Conservation (phyloP, 1,140 invertebrate genomes). For the Acromyrmex heyeri region DNA sequence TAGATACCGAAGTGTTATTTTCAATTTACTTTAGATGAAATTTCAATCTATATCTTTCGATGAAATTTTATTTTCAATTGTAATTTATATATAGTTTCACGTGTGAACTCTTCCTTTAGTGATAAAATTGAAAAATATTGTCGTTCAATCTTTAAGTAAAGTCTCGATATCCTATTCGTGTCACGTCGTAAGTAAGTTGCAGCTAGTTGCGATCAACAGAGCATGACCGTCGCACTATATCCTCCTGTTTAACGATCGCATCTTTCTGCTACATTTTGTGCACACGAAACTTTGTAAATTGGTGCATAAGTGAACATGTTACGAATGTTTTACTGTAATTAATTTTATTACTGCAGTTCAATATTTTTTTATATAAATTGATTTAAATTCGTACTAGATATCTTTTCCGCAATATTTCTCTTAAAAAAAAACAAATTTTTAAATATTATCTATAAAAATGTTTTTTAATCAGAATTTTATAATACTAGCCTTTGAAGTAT, state of each 20-base stretch:
- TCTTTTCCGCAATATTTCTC: neutral
- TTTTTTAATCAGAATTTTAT: neutral
- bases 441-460: neutral
- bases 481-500: neutral
- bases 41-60: neutral
- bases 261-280: conserved; percentile 38
- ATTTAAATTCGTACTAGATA: neutral
- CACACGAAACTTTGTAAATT: neutral
- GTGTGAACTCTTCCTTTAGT: neutral
- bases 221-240: conserved; percentile 62
- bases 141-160: conserved; percentile 16
- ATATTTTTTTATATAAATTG: neutral
- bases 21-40: neutral
- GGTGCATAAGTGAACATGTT: neutral
- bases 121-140: conserved; percentile 35
- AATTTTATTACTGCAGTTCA: neutral
- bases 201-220: conserved; percentile 63
- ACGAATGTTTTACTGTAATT: neutral
- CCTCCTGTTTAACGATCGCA: conserved; percentile 44
- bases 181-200: conserved; percentile 55
- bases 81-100: no score
- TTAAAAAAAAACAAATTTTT: neutral
- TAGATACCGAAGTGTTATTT: neutral
- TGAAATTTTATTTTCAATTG: neutral
- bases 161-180: conserved; percentile 19